These are phyloP conservation scores for Bombus vancouverensis DNA, from an alignment of 1,140 invertebrate genomes.

Conservation along the genomic window DNA sequence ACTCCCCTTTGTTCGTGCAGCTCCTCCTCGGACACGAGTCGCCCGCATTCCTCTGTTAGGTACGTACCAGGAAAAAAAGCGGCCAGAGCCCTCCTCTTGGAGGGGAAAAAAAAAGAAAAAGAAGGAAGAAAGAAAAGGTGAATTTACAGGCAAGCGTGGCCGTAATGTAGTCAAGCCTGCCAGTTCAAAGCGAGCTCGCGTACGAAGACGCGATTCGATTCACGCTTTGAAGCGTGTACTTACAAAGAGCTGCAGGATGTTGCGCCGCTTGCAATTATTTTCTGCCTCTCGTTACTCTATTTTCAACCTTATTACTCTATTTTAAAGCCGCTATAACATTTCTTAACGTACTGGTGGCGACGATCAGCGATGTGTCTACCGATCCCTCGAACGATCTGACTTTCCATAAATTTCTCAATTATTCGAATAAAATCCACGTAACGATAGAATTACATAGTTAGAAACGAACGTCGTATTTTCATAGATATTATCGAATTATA, in stretches of 20 bases:
- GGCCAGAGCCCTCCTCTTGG: background rate
- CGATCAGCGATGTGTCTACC: too few relatives aligned
- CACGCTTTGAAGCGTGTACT: conserved; percentile 14
- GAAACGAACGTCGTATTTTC: too few relatives aligned
- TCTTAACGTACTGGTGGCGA: too few relatives aligned
- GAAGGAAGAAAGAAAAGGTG: conserved; percentile 24
- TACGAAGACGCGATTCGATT: conserved; percentile 43
- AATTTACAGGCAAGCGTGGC: conserved; percentile 50
- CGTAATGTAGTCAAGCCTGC: conserved; percentile 52
- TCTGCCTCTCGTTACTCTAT: background rate
- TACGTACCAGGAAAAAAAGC: conserved; percentile 43
- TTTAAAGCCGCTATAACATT: background rate
- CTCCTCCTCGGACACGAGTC: conserved; percentile 51
- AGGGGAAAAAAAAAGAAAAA: background rate
- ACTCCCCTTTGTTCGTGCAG: conserved; percentile 59
- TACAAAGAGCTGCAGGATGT: background rate
- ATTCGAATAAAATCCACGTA: too few relatives aligned
- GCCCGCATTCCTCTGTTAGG: conserved; percentile 59
- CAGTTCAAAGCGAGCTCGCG: conserved; percentile 45
- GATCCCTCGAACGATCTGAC: too few relatives aligned
- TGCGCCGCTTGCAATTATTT: background rate
- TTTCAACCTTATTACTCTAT: background rate
- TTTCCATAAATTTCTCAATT: too few relatives aligned
- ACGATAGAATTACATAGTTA: too few relatives aligned
- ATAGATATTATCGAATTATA: too few relatives aligned